Conservation (phyloP, 2,113 vertebrate species). For the Centropristis striata region DNA sequence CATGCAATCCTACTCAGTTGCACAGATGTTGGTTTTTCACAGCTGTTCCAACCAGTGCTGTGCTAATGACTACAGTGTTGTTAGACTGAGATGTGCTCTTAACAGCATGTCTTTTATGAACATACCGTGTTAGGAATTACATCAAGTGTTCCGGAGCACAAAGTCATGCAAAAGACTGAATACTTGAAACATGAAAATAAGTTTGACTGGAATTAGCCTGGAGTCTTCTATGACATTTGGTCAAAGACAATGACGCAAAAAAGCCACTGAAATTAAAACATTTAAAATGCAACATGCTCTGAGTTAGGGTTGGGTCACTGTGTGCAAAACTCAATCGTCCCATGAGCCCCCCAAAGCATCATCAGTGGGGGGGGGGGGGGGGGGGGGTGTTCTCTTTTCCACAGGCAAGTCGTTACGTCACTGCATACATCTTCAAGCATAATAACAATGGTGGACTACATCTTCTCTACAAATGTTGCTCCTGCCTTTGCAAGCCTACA, state of each 20-base stretch:
- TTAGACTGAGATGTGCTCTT: not conserved
- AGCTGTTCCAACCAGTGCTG: constrained; percentile 41
- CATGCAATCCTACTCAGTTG: not conserved
- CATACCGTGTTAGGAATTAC: not conserved
- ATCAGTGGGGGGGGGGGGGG: no score
- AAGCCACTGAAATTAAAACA: not conserved
- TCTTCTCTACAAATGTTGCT: no score
- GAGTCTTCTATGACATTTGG: not conserved
- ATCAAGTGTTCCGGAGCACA: not conserved
- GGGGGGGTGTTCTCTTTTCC: no score
- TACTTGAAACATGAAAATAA: not conserved
- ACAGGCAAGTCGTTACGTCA: no score
- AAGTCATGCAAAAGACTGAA: not conserved
- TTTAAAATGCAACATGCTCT: not conserved
- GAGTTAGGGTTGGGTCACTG: no score
- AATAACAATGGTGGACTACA: no score
- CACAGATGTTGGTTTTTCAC: constrained; percentile 50
- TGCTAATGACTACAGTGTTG: not conserved
- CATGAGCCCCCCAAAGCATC: no score
- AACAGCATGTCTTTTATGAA: not conserved
- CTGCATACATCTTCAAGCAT: no score
- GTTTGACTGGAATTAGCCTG: not conserved
- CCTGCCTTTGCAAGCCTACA: no score
- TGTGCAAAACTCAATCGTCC: no score
- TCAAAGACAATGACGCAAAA: not conserved